phyloP scores from a whole-genome alignment of 2,888 invertebrate species.

The Napeogenes sylphis region DNA sequence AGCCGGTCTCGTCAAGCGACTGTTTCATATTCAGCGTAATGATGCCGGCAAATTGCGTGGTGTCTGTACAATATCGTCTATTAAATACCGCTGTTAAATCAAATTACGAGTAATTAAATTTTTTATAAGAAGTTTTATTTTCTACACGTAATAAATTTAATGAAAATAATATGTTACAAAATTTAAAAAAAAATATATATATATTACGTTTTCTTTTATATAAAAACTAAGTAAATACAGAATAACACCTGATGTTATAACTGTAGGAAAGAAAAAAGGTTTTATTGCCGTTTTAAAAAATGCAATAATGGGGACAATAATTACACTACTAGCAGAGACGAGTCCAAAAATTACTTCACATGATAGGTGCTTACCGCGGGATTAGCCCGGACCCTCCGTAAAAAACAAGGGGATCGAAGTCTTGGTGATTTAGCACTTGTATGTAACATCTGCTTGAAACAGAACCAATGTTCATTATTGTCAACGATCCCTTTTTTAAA shows the following conservation, averaged over 20 bases:
- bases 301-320: conserved; percentile 12
- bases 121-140: background rate
- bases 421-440: conserved; percentile 49
- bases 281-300: background rate
- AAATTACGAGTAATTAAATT: background rate
- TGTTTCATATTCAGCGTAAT: conserved; percentile 22
- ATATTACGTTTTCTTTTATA: too few relatives aligned
- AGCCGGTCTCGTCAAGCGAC: conserved; percentile 41
- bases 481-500: conserved; percentile 20
- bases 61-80: conserved; percentile 2
- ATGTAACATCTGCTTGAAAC: conserved; percentile 42
- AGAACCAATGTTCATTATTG: conserved; percentile 28
- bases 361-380: conserved; percentile 62
- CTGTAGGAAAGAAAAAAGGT: background rate
- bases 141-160: background rate
- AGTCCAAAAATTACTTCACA: conserved; percentile 71
- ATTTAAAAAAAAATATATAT: too few relatives aligned
- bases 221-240: too few relatives aligned
- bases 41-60: conserved; percentile 19
- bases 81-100: background rate
- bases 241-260: too few relatives aligned
- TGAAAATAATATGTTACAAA: too few relatives aligned
- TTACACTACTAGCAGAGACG: conserved; percentile 54
- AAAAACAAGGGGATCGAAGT: conserved; percentile 69
- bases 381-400: conserved; percentile 66